phyloP scores from a whole-genome alignment of 2,797 vertebrate species.

The Chromobotia macracanthus region DNA sequence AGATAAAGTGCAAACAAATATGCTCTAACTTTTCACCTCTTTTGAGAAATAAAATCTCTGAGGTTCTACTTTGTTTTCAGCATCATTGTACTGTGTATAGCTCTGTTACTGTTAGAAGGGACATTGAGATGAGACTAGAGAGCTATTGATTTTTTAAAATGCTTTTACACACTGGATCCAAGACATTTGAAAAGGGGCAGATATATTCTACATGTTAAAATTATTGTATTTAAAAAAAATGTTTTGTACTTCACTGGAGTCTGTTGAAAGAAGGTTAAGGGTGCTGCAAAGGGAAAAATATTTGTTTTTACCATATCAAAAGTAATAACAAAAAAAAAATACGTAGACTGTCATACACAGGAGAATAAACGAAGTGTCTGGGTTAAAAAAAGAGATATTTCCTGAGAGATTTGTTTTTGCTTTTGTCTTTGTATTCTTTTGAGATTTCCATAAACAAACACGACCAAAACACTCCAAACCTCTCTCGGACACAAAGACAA shows the following conservation, averaged over 20 bases:
- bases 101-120: slow-evolving; percentile 47
- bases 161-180: slow-evolving; percentile 64
- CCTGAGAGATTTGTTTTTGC: not conserved
- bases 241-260: slow-evolving; percentile 72
- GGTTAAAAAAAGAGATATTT: not conserved
- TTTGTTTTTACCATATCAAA: slow-evolving; percentile 20
- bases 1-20: too few relatives aligned
- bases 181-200: slow-evolving; percentile 37
- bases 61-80: not conserved
- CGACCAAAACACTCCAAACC: slow-evolving; percentile 30
- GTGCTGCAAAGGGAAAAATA: slow-evolving; percentile 67
- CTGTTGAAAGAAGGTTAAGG: slow-evolving; percentile 62
- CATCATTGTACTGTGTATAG: slow-evolving; percentile 60
- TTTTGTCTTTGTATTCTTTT: not conserved
- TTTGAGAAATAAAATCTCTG: too few relatives aligned
- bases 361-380: not conserved
- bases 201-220: slow-evolving; percentile 74
- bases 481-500: not conserved
- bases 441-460: not conserved
- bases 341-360: not conserved
- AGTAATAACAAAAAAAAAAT: not conserved
- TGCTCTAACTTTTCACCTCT: too few relatives aligned
- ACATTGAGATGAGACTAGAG: not conserved
- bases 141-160: slow-evolving; percentile 60
- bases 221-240: slow-evolving; percentile 51